A percentile compares a stretch with the other conserved stretches of the same genome.
Evolutionary conservation across 92 coral and sea anemone genomes (phyloP).

Genomic region (Porites cylindrica): DNA sequence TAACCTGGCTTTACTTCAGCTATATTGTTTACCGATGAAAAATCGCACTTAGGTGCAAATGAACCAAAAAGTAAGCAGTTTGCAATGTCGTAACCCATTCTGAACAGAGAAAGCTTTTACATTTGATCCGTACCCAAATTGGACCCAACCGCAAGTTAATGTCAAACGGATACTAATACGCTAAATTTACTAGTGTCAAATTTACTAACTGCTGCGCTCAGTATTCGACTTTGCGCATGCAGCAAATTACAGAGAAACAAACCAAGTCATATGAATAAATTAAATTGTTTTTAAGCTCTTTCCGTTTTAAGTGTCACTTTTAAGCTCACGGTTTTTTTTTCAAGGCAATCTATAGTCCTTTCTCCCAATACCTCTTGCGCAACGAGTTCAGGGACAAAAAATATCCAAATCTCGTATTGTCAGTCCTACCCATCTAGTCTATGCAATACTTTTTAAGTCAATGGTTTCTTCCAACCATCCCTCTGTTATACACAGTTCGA

Average conservation of each 20-base stretch:
- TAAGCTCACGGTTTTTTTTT: slow-evolving; percentile 14
- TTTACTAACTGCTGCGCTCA: slow-evolving; percentile 56
- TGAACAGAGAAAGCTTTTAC: slow-evolving; percentile 1
- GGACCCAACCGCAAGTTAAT: slow-evolving; percentile 50
- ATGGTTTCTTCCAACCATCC: slow-evolving; percentile 8
- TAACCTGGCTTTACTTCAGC: neutral
- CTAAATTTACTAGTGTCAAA: slow-evolving; percentile 52
- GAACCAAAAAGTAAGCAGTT: slow-evolving; percentile 40
- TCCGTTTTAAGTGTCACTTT: slow-evolving; percentile 18
- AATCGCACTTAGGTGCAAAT: slow-evolving; percentile 26
- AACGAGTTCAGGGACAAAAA: too few species aligned
- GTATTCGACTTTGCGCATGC: slow-evolving; percentile 48
- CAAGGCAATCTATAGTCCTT: slow-evolving; percentile 12
- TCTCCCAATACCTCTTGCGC: neutral
- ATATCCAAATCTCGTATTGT: too few species aligned
- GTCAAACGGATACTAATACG: slow-evolving; percentile 42
- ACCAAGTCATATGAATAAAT: slow-evolving; percentile 42
- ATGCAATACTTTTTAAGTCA: neutral
- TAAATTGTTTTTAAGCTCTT: slow-evolving; percentile 11
- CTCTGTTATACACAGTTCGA: slow-evolving; percentile 11
- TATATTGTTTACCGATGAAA: slow-evolving; percentile 21
- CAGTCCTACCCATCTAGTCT: neutral
- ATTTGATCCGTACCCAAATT: neutral
- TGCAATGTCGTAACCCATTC: slow-evolving; percentile 4
- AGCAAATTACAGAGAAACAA: slow-evolving; percentile 40